Conservation (phyloP, 2,888 invertebrate species). For the Dasysyrphus tricinctus region DNA sequence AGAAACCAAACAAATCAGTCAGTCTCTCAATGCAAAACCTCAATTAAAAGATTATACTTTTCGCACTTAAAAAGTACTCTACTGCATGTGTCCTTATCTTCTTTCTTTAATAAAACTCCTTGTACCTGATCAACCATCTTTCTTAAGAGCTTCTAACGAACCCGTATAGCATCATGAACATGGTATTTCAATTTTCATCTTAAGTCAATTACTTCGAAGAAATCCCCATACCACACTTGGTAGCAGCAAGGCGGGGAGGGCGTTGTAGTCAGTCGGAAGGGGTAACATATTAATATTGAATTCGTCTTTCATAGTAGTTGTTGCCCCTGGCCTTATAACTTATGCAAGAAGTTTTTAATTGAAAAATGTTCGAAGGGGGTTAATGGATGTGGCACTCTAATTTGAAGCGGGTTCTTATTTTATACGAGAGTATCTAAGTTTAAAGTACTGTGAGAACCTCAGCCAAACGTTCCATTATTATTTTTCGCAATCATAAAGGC, state of each 20-base stretch:
- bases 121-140: slow-evolving; percentile 15
- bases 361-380: slow-evolving; percentile 72
- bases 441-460: slow-evolving; percentile 72
- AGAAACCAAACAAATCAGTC: slow-evolving; percentile 4
- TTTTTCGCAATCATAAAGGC: slow-evolving; percentile 65
- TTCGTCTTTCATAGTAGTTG: slow-evolving; percentile 69
- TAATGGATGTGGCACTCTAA: slow-evolving; percentile 68
- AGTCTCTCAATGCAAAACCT: slow-evolving; percentile 15
- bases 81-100: slow-evolving; percentile 1
- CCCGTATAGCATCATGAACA: slow-evolving; percentile 78
- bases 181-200: slow-evolving; percentile 83
- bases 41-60: slow-evolving; percentile 19
- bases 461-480: slow-evolving; percentile 69
- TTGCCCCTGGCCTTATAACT: slow-evolving; percentile 70
- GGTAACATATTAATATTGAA: slow-evolving; percentile 72
- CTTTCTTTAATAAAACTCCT: background rate
- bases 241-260: no score
- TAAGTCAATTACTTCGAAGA: slow-evolving; percentile 78
- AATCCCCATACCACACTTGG: background rate
- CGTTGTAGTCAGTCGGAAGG: background rate
- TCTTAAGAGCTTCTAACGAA: slow-evolving; percentile 26
- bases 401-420: slow-evolving; percentile 51
- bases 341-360: slow-evolving; percentile 75
- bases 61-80: background rate
- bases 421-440: slow-evolving; percentile 12